phyloP scores from a whole-genome alignment of 2,888 invertebrate genomes.

The Dryadula phaetusa region DNA sequence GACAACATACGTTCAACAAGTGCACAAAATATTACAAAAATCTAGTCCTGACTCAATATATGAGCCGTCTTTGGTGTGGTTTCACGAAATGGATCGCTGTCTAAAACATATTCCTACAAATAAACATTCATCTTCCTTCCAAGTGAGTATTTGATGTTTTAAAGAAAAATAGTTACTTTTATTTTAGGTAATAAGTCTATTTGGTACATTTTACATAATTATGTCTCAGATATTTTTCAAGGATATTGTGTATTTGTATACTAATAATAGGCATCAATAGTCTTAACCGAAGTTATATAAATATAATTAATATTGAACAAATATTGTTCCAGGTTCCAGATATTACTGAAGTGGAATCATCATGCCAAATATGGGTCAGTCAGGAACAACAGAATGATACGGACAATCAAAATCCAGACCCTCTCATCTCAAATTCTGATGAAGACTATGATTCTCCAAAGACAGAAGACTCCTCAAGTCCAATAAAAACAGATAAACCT shows the following conservation, averaged over 20 bases:
- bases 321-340: conserved; percentile 57
- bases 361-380: conserved; percentile 65
- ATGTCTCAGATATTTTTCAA: no score
- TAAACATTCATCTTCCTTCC: conserved; percentile 52
- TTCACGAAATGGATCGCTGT: conserved; percentile 73
- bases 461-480: conserved; percentile 47
- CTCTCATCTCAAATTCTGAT: conserved; percentile 60
- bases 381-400: conserved; percentile 55
- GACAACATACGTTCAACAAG: conserved; percentile 78
- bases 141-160: conserved; percentile 49
- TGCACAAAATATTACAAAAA: conserved; percentile 73
- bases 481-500: conserved; percentile 54
- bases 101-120: conserved; percentile 66
- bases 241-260: not conserved
- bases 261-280: no score
- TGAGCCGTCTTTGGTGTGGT: conserved; percentile 72
- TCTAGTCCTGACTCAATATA: conserved; percentile 69
- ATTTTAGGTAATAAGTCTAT: not conserved
- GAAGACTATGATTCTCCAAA: conserved; percentile 59
- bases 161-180: not conserved
- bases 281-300: no score
- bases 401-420: conserved; percentile 62
- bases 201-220: not conserved
- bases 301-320: not conserved
- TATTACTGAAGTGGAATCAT: conserved; percentile 61